A percentile compares a stretch with the other conserved stretches of the same genome.
phyloP scores from a whole-genome alignment of 1,140 invertebrate species.

The Hypothenemus hampei region DNA sequence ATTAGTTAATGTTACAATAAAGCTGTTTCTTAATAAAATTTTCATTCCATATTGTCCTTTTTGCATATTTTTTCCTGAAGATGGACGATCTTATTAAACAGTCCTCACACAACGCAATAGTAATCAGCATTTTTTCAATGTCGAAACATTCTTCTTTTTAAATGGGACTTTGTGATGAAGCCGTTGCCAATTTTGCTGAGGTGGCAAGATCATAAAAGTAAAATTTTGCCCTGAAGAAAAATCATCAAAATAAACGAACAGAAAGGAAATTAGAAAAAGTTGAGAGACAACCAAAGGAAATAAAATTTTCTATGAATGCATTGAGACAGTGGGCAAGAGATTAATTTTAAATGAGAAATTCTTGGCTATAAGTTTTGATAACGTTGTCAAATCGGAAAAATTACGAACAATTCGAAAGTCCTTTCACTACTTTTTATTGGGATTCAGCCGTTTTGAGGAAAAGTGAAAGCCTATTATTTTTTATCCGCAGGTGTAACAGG shows the following conservation, averaged over 20 bases:
- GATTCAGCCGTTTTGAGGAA: too few species aligned
- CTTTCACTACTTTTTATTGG: too few species aligned
- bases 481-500: background rate
- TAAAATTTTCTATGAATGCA: conserved; percentile 5
- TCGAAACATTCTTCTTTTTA: too few species aligned
- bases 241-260: background rate
- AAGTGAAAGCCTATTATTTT: too few species aligned
- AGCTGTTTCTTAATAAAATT: conserved; percentile 39
- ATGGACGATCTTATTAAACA: too few species aligned
- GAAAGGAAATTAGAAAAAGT: conserved; percentile 14
- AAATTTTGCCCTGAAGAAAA: background rate
- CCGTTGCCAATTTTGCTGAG: background rate
- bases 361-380: background rate
- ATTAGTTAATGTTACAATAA: conserved; percentile 40
- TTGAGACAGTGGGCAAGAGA: background rate
- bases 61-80: too few species aligned
- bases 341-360: background rate
- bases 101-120: too few species aligned
- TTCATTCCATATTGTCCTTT: too few species aligned
- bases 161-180: background rate
- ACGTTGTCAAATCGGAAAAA: background rate
- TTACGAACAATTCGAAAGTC: background rate
- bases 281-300: conserved; percentile 2
- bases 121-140: too few species aligned
- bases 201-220: conserved; percentile 5